Base-by-base conservation (phyloP, 2,113 vertebrate genomes). In the Nicator chloris region DNA sequence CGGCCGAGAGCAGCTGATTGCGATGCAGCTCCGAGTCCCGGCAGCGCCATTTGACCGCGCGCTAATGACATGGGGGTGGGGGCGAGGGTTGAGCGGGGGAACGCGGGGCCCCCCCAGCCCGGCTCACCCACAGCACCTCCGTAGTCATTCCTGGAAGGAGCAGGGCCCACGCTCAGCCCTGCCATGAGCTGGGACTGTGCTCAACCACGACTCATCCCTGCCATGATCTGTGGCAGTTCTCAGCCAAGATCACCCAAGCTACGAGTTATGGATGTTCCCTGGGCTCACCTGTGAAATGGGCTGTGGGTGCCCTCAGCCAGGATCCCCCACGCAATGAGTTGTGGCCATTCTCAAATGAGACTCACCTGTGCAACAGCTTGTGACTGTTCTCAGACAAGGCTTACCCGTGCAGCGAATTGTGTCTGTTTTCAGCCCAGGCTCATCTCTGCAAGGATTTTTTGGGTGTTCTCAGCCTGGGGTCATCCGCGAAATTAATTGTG, bases 1-100 rank as follows among this genome's bases (percentile, higher is more conserved):
- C 73, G 64, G 90, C 71, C 44, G 30, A 76, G 83, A 97, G 92
- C 91, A 86, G 96, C 92, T 96, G 94, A 97, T 96, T 96, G 94
- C 68, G 72, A 96, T 96, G 97, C 93, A 78, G 82, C 84, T 21
- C n/a, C 33, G 82, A 78, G 27, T 89, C 92, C 86, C 86, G 78
- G 95, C 88, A 96, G 71, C 88, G 82, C 84, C 92, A 22, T 95
- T 95, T 97, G 96, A 93, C 95, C 88, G 45, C 92, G n/a, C 23
- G 47, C 26, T 83, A 83, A 82, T 73, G 90, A 72, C 88, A 45
- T 0, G 3, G 44, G 1, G 11, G 16, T 7, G 42, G 35, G 30
- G n/a, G 4, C 6, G 31, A 30, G 30, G 23, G 33, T 4, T 22
- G 40, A 16, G 54, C 27, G 13, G 71, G 40, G 39, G 24, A 31